Conservation (phyloP, 1,140 invertebrate species). For the Neuroterus valhalla region DNA sequence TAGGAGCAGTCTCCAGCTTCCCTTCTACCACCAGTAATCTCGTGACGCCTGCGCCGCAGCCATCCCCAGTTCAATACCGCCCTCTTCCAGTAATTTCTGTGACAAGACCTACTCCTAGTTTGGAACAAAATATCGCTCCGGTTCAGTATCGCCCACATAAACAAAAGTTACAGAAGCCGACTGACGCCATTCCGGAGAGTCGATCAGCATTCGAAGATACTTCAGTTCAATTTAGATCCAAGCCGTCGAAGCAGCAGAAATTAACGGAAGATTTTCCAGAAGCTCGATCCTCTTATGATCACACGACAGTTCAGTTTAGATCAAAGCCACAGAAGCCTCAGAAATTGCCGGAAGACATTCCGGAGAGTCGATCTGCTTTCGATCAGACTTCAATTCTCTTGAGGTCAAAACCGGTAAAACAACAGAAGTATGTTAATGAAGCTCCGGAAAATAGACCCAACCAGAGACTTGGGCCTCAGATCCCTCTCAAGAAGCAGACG, state of each 20-base stretch:
- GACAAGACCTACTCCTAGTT: conserved; percentile 15
- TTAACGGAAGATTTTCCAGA: neutral
- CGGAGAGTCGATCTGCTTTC: neutral
- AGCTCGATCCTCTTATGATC: neutral
- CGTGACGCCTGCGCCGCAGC: conserved; percentile 30
- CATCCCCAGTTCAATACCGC: conserved; percentile 30
- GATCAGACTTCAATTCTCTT: conserved; percentile 8
- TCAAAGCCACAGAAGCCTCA: neutral
- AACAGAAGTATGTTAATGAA: conserved; percentile 47
- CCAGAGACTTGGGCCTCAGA: conserved; percentile 46
- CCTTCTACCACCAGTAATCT: conserved; percentile 41
- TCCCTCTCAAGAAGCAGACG: conserved; percentile 49
- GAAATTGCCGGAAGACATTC: neutral
- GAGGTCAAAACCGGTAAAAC: conserved; percentile 35
- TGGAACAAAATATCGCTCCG: conserved; percentile 50
- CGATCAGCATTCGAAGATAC: neutral
- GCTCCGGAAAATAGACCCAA: conserved; percentile 32
- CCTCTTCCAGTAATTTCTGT: neutral
- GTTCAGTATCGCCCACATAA: conserved; percentile 61
- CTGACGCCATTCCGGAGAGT: neutral
- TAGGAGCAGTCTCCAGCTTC: conserved; percentile 44
- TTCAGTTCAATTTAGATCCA: conserved; percentile 37
- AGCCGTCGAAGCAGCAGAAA: conserved; percentile 51
- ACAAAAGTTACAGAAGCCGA: conserved; percentile 36
- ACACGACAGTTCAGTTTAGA: neutral